Evolutionary conservation across 2,113 vertebrate species (phyloP).

Genomic region (Eurypyga helias): DNA sequence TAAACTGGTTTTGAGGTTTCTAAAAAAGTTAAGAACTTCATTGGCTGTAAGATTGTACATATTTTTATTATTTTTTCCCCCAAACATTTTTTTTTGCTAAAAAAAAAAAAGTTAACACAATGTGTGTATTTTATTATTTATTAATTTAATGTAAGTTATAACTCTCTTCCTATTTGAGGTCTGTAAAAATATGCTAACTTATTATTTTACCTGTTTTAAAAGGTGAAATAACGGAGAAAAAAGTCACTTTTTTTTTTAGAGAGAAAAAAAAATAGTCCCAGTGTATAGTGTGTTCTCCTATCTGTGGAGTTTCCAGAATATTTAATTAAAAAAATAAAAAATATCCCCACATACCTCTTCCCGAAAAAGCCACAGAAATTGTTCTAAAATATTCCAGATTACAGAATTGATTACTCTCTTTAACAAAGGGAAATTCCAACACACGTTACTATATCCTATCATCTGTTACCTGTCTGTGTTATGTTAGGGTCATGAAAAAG

Average conservation of each 20-base stretch:
- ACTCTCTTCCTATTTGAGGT: background rate
- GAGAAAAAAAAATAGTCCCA: background rate
- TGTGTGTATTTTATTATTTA: background rate
- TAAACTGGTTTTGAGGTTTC: background rate
- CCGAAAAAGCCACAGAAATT: background rate
- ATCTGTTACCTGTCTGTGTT: background rate
- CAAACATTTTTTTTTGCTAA: background rate
- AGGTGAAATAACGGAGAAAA: background rate
- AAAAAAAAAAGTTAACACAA: background rate
- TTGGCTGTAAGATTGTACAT: fast-evolving
- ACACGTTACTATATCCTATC: background rate
- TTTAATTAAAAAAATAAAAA: background rate
- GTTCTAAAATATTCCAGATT: background rate
- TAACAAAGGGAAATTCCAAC: background rate
- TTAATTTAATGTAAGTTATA: background rate
- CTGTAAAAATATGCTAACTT: background rate
- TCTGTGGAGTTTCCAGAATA: background rate
- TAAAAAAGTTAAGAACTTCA: background rate
- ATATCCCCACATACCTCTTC: fast-evolving
- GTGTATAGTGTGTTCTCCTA: background rate
- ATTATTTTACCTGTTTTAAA: background rate
- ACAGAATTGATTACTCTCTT: background rate
- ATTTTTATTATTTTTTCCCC: background rate
- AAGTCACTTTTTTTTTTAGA: background rate
- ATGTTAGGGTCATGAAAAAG: background rate